Evolutionary conservation across 2,113 vertebrate species (phyloP), one percentile per base, ranked within the genome.

Genomic region (Trogon melanurus): DNA sequence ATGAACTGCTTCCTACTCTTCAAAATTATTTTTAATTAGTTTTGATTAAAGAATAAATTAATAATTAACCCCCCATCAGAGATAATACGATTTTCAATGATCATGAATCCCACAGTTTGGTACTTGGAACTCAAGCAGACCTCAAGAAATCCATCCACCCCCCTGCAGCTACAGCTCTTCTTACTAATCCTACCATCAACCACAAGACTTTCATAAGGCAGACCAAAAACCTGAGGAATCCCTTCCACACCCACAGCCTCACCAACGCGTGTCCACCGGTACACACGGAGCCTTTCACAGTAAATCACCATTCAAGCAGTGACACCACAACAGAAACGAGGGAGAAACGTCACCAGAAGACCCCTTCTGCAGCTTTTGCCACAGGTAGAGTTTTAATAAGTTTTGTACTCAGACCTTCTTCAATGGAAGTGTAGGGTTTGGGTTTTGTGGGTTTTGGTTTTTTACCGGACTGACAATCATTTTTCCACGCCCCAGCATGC

Each of bases 41-140:
- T 95, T 88, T 88, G 48, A 81, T 85, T 89, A 72, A 93, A 89
- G 29, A 91, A 89, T 92, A 87, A 93, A 92, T 80, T 71, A 89
- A 76, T 82, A 82, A 91, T 69, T 94, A 91, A 84, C 6, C 38
- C 25, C 87, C 61, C 70, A 83, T 44, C 64, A 79, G 45, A 10
- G 27, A 70, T 47, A 95, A 79, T 6, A 50, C 26, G 73, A 62
- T 79, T 62, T 70, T 45, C 45, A 70, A 64, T 48, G 22, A 47
- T 83, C 4, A 29, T 16, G 36, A 85, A 91, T 90, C 45, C 74
- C 41, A 47, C 8, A 56, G n/a, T 61, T 65, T 45, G 45, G 57
- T 48, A 79, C 41, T 16, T 17, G 58, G 50, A 76, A 25, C 34
- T 85, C 16, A 74, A 75, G 19, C 18, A 72, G 1, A 79, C 23